Percentiles rank a stretch among this genome's conserved stretches.
phyloP scores from a whole-genome alignment of 2,888 invertebrate species.

The Ophonus ardosiacus region DNA sequence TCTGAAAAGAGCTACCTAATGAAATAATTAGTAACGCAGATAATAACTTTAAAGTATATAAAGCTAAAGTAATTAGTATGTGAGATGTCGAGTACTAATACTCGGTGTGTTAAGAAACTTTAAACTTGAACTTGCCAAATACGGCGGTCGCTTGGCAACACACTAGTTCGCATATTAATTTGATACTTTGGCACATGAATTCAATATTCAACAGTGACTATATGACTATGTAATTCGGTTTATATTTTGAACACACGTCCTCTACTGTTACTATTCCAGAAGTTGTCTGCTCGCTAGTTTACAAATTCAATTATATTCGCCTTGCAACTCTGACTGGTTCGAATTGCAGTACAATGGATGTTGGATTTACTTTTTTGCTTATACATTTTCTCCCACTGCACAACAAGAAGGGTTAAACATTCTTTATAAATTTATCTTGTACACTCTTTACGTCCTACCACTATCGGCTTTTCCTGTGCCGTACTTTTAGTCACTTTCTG shows the following conservation, averaged over 20 bases:
- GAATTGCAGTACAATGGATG: not conserved
- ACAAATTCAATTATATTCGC: not conserved
- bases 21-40: constrained; percentile 21
- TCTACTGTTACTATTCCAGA: not conserved
- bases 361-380: not conserved
- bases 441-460: too few relatives aligned
- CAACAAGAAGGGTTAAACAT: not conserved
- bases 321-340: not conserved
- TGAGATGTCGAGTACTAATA: constrained; percentile 1
- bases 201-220: constrained; percentile 9
- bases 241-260: constrained; percentile 21
- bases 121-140: constrained; percentile 31
- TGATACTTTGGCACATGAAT: constrained; percentile 36
- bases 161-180: constrained; percentile 37
- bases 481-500: too few relatives aligned
- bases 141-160: constrained; percentile 23
- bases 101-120: constrained; percentile 20
- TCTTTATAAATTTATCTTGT: not conserved
- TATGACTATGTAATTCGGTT: not conserved
- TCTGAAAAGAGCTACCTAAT: not conserved
- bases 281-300: not conserved
- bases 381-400: not conserved
- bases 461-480: too few relatives aligned
- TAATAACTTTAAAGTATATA: constrained; percentile 14
- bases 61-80: constrained; percentile 32